phyloP scores from a whole-genome alignment of 1,140 invertebrate genomes.

The Drosophila albomicans region DNA sequence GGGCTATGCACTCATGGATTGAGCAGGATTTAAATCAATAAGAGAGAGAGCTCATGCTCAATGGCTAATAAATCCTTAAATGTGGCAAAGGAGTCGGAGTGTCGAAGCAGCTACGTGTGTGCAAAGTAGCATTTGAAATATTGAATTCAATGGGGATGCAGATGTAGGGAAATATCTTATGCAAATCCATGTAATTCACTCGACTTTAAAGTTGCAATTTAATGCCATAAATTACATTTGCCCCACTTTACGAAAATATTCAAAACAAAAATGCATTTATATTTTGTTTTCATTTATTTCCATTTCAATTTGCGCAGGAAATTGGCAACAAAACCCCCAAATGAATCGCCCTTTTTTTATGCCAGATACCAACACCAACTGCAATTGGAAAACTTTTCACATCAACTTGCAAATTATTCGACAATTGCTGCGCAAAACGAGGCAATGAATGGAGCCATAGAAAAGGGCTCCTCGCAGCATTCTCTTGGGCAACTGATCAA shows the following conservation, averaged over 20 bases:
- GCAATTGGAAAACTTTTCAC: constrained; percentile 47
- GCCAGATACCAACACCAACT: constrained; percentile 10
- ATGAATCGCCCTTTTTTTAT: neutral
- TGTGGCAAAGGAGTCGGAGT: neutral
- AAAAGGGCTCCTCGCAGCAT: neutral
- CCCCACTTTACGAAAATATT: neutral
- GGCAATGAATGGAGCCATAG: neutral
- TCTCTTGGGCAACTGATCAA: constrained; percentile 9
- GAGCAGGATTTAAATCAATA: constrained; percentile 38
- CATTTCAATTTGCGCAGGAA: constrained; percentile 5
- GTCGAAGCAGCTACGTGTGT: no score
- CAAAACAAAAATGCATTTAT: constrained; percentile 13
- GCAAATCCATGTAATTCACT: constrained; percentile 4
- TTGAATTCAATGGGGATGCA: neutral
- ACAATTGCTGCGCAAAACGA: constrained; percentile 25
- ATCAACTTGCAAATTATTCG: constrained; percentile 38
- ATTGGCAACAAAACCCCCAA: constrained; percentile 27
- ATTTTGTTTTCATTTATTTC: neutral
- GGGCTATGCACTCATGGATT: constrained; percentile 4
- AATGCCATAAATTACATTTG: constrained; percentile 4
- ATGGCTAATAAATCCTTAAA: constrained; percentile 36
- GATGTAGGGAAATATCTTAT: neutral
- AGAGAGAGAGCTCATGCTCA: constrained; percentile 11
- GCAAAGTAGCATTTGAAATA: constrained; percentile 9
- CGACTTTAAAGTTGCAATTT: neutral